Conservation (phyloP, 2,797 vertebrate species). For the Leptoclinus maculatus region DNA sequence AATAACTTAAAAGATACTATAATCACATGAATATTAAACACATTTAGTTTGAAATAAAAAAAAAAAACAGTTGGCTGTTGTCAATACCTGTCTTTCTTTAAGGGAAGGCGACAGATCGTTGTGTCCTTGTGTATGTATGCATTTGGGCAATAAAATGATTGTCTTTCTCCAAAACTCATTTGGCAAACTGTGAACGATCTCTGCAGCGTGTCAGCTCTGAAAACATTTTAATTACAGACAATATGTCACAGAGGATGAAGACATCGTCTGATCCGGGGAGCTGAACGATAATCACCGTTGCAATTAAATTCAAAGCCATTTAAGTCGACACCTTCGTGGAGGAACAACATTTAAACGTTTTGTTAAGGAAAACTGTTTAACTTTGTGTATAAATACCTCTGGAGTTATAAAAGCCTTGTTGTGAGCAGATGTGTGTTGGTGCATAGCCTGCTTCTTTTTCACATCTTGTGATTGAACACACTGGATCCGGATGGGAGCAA, state of each 20-base stretch:
- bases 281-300: constrained; percentile 16
- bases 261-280: not conserved
- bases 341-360: not conserved
- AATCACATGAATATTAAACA: not conserved
- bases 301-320: constrained; percentile 9
- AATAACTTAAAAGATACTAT: not conserved
- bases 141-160: not conserved
- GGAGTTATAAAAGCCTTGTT: not conserved
- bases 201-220: not conserved
- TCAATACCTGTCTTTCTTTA: not conserved
- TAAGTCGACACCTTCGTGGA: not conserved
- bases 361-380: not conserved
- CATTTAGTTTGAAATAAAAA: not conserved
- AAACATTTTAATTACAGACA: constrained; percentile 2
- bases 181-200: constrained; percentile 1
- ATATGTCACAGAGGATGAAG: constrained; percentile 4
- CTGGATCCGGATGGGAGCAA: not conserved
- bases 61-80: too few relatives aligned
- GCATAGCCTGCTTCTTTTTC: not conserved
- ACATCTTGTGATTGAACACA: not conserved
- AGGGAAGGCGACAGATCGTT: not conserved
- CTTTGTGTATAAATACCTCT: not conserved
- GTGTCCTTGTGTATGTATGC: not conserved
- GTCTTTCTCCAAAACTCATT: not conserved
- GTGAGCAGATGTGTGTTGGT: not conserved